A percentile compares a stretch with the other conserved stretches of the same genome.
Conservation (phyloP, 2,888 invertebrate genomes). For the Acrobasis suavella region DNA sequence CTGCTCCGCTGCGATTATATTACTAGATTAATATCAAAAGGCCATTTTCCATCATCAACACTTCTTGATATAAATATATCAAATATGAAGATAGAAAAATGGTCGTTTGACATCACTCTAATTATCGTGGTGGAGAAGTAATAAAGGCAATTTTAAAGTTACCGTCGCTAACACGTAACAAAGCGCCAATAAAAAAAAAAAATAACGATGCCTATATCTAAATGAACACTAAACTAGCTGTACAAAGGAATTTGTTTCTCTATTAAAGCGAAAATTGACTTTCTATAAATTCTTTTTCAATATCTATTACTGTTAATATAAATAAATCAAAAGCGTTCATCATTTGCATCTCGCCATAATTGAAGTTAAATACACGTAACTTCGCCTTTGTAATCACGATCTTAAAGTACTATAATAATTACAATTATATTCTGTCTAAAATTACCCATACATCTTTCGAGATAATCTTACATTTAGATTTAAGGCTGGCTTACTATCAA, state of each 20-base stretch:
- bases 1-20: too few relatives aligned
- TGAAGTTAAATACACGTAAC: slow-evolving; percentile 21
- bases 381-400: slow-evolving; percentile 7
- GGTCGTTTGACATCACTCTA: too few relatives aligned
- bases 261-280: slow-evolving; percentile 44
- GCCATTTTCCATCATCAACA: too few relatives aligned
- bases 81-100: too few relatives aligned
- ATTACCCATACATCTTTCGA: neutral
- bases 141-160: neutral
- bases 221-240: slow-evolving; percentile 35
- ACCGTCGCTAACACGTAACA: slow-evolving; percentile 23
- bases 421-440: neutral
- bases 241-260: slow-evolving; percentile 41
- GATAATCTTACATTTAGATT: slow-evolving; percentile 6
- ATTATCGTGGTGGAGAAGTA: neutral
- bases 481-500: slow-evolving; percentile 10
- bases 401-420: neutral
- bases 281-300: slow-evolving; percentile 38
- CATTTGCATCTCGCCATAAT: neutral
- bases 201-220: slow-evolving; percentile 35
- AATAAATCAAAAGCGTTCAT: neutral
- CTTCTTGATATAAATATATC: too few relatives aligned
- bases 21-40: too few relatives aligned
- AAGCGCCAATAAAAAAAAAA: slow-evolving; percentile 30
- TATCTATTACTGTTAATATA: slow-evolving; percentile 22